Base-by-base conservation (phyloP, 2,888 invertebrate species). In the Eretmocerus hayati region DNA sequence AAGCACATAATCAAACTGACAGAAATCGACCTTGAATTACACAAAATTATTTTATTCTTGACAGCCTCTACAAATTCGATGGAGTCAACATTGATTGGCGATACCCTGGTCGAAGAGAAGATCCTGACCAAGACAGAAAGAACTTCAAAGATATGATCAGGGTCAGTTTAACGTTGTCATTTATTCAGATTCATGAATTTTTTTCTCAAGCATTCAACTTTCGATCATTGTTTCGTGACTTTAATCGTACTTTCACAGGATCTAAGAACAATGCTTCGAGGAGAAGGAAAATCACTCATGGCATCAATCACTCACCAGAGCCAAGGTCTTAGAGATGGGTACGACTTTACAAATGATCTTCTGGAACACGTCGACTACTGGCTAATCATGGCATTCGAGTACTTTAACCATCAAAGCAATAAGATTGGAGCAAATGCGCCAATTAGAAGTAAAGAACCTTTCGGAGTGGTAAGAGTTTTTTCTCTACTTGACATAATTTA, bases 301-400 rank as follows among this genome's bases (percentile, higher is more conserved):
- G 35, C 21, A 2, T 21, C 26, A 1, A 6, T 52, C 1, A 31
- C 48, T 5, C 39, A 40, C 2, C 19, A 32, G 9, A 13, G 16
- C 3, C 16, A 18, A 15, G 20, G 11, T n/a, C 3, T 39, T 3
- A 9, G 11, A 1, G 40, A 46, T 1, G 35, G 42, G 11, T 49
- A 37, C 35, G 41, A 46, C 9, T 26, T 15, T 23, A 18, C 6
- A 1, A 36, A 43, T n/a, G 23, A 13, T 15, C 20, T 37, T 9
- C 16, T 49, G 16, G 20, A 40, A 9, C 40, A 47, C 2, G 45
- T 53, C 5, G 85, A 87, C 66, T 81, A 78, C 48, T 77, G 90
- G 36, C 87, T 90, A 59, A 80, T 90, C 66, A 90, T 90, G 90
- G 85, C 87, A 53, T 90, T 91, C 65, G 92, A 92, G 67, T 91